phyloP scores from a whole-genome alignment of 2,797 vertebrate genomes.

The Pachyuromys duprasi region DNA sequence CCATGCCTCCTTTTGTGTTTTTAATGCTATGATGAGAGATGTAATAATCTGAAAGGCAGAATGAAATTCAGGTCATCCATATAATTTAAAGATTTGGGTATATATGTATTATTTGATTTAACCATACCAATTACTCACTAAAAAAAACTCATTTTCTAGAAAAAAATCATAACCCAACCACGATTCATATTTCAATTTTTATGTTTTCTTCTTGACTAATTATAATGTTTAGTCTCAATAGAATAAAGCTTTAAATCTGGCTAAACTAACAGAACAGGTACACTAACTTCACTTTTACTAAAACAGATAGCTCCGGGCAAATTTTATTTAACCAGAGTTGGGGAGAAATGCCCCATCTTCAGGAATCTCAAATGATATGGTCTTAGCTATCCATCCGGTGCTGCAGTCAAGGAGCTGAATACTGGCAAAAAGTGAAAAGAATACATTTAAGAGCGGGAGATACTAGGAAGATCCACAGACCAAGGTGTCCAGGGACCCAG shows the following conservation, averaged over 20 bases:
- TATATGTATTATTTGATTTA: slow-evolving; percentile 10
- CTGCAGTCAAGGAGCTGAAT: background rate
- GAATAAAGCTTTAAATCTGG: background rate
- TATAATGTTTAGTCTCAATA: background rate
- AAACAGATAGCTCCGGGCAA: background rate
- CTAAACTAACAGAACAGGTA: background rate
- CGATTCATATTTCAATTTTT: background rate
- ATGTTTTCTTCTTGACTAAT: background rate
- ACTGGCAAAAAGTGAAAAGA: background rate
- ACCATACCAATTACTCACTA: background rate
- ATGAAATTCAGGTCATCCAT: background rate
- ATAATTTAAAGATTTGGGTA: background rate
- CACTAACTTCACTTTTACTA: background rate
- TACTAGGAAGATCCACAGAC: too few relatives aligned
- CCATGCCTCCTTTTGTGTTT: background rate
- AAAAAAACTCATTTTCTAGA: background rate
- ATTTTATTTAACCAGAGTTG: background rate
- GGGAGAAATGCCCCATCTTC: background rate
- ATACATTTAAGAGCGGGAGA: background rate
- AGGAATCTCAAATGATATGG: background rate
- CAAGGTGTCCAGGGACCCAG: background rate
- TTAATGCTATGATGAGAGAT: background rate
- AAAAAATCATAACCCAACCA: background rate
- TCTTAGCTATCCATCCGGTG: too few relatives aligned
- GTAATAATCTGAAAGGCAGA: background rate